Evolutionary conservation across 2,113 vertebrate genomes (phyloP), one percentile per base, ranked within the genome.

Genomic region (Ailurus styani): DNA sequence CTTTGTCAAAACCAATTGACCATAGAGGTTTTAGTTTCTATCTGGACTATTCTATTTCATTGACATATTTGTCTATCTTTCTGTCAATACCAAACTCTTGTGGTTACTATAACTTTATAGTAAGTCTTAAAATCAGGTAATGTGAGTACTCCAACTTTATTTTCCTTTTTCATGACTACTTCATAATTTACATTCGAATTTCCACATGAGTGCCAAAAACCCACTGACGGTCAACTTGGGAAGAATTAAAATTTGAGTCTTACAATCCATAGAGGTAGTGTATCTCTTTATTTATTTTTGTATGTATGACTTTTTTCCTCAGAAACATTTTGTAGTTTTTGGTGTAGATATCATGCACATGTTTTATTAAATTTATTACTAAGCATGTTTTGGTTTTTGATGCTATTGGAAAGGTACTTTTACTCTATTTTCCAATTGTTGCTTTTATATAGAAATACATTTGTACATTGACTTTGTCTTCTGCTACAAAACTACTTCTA

Each of bases 81-180:
- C 55, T 93, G 31, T 37, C 40, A 62, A 73, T 72, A 37, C 7
- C 27, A 72, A 77, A 70, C 20, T 66, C 34, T 82, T 34, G 34
- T 20, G n/a, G 37, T 87, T 42, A 55, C 25, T 62, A 21, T 50
- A 47, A 77, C 42, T 73, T 87, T 78, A 85, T 20, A 93, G 27
- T 54, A 84, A 84, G 12, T n/a, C 57, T 70, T 54, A 72, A 77
- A 92, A 82, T 87, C 29, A 83, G 8, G 6, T 54, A 68, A 17
- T 47, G 3, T 82, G 14, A 85, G 15, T 95, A 25, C 23, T 87
- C 68, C 52, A 96, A 70, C 25, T 57, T 62, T 60, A 68, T 62
- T 87, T 93, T 52, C 29, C 27, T 52, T 97, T 97, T 64, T 50
- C 37, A 95, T 50, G 10, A 64, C 50, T 91, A 94, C 57, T 90